Base-by-base conservation (phyloP, 2,797 vertebrate genomes). In the Notolepis coatsorum region DNA sequence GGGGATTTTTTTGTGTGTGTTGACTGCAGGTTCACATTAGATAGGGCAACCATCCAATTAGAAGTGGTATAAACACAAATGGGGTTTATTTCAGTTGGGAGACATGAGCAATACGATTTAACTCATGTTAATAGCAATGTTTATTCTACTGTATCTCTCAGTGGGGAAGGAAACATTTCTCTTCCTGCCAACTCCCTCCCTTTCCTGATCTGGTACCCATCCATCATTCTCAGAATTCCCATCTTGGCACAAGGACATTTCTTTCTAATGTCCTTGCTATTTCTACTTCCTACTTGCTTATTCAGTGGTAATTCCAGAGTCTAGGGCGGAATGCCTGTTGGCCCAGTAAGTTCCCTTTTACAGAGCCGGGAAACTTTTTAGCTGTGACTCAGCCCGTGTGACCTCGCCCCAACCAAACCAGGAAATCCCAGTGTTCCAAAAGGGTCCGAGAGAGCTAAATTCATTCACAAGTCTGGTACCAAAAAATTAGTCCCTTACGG, bases 381-480 rank as follows among this genome's bases (percentile, higher is more conserved):
- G 4, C 3, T 0, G 66, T 90, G 90, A 91, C 84, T 90, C 89
- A 90, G 69, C 68, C 77, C 71, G 9, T 30, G 43, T 88, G 84
- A 84, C 85, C 80, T 87, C 82, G 77, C 83, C 84, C 67, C 66
- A 60, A 70, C 82, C 61, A 90, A 60, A 70, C 82, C 61, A 90
- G 89, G 89, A 91, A 91, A 89, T 83, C 85, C 88, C 85, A 73
- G 57, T 60, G 76, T 82, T 85, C 65, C 72, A 66, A n/a, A n/a
- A 73, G 55, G 1, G 61, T 28, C 67, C 33, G 43, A 69, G 56
- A 42, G 61, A 47, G 50, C 62, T 8, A 13, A 7, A 48, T 0
- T 66, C 35, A 73, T 61, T 76, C 58, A 61, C 5, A 75, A 69
- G 69, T 76, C 43, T 69, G 47, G 48, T 42, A 10, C 10, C 18